A percentile compares a stretch with the other conserved stretches of the same genome.
Evolutionary conservation across 2,113 vertebrate genomes (phyloP).

Genomic region (Narcine bancroftii): DNA sequence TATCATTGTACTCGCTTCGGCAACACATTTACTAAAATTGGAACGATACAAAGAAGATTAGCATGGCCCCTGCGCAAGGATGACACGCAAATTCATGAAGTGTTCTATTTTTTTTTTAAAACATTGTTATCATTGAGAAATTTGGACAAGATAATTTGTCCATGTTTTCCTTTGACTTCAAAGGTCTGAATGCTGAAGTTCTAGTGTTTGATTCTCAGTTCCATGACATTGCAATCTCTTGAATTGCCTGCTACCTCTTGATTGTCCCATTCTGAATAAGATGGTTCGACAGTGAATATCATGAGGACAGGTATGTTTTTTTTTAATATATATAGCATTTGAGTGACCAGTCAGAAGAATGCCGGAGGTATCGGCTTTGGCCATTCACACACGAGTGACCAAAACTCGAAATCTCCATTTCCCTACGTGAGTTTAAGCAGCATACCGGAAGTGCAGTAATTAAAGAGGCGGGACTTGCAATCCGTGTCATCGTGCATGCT

Average conservation of each 20-base stretch:
- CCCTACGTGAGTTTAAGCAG: too few species aligned
- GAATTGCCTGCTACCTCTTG: neutral
- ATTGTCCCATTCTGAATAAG: neutral
- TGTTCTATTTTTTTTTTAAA: too few species aligned
- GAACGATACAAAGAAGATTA: conserved; percentile 10
- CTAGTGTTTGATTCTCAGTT: neutral
- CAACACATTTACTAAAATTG: conserved; percentile 10
- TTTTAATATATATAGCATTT: too few species aligned
- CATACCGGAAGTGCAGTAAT: too few species aligned
- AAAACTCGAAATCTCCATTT: too few species aligned
- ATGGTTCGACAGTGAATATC: neutral
- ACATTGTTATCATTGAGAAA: neutral
- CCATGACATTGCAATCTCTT: neutral
- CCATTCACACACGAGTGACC: too few species aligned
- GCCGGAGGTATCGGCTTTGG: too few species aligned
- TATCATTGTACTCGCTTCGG: too few species aligned
- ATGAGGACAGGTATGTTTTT: neutral
- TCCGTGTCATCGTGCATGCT: too few species aligned
- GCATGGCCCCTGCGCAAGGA: neutral
- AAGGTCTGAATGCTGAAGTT: too few species aligned
- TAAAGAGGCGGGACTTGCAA: too few species aligned
- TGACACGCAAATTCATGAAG: neutral
- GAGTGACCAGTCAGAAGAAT: too few species aligned
- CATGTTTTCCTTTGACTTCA: neutral
- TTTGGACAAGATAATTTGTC: neutral